Percentiles rank a stretch among this genome's conserved stretches.
These are phyloP conservation scores for Oxytorus armatus DNA, from an alignment of 2,888 invertebrate genomes.

Conservation along the genomic window DNA sequence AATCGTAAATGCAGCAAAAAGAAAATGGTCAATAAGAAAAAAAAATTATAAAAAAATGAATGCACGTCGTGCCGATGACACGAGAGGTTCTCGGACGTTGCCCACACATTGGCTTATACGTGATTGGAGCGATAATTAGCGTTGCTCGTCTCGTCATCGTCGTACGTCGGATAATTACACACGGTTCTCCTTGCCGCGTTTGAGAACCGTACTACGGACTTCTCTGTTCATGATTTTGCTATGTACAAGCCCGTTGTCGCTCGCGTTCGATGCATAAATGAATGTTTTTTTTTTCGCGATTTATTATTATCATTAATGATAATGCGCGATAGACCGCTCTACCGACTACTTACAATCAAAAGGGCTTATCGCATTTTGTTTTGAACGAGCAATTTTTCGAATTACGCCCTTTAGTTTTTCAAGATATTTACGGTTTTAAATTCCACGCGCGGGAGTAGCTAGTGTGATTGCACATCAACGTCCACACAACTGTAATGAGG, in stretches of 20 bases:
- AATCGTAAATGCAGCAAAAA: not conserved
- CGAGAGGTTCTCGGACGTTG: conserved; percentile 51
- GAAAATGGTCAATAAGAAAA: not conserved
- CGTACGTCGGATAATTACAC: conserved; percentile 58
- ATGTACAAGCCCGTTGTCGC: conserved; percentile 42
- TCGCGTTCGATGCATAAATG: conserved; percentile 39
- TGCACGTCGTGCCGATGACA: conserved; percentile 49
- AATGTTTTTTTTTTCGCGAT: conserved; percentile 37
- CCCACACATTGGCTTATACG: conserved; percentile 30
- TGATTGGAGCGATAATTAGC: conserved; percentile 58
- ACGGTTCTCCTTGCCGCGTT: conserved; percentile 37
- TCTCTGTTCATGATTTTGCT: conserved; percentile 7
- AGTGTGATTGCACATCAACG: too few species aligned
- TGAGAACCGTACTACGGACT: conserved; percentile 23
- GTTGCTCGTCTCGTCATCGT: conserved; percentile 56
- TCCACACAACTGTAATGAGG: not conserved
- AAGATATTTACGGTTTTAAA: too few species aligned
- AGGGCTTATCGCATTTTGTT: not conserved
- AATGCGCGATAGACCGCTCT: conserved; percentile 35
- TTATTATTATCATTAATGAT: conserved; percentile 61
- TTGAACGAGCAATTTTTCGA: not conserved
- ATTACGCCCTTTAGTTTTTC: conserved; percentile 16
- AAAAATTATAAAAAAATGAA: conserved; percentile 28
- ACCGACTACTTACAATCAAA: conserved; percentile 12
- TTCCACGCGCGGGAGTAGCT: not conserved